These are phyloP conservation scores for Sebastes umbrosus DNA, from an alignment of 2,797 vertebrate species.

Conservation along the genomic window DNA sequence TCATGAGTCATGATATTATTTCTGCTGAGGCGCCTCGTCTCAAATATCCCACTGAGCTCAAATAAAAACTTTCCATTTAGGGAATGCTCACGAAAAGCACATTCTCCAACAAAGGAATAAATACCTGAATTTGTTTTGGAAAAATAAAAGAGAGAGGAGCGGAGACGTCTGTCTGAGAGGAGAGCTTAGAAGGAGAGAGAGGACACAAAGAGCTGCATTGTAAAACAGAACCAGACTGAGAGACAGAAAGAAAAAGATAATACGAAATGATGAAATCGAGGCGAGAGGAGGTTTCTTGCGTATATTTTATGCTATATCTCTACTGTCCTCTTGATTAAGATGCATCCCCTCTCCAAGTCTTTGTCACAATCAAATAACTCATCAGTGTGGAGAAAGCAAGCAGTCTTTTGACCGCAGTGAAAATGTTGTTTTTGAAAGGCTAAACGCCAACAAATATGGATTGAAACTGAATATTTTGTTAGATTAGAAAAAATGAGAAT, in stretches of 20 bases:
- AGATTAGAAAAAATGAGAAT: no score
- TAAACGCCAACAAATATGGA: no score
- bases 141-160: not conserved
- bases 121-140: conserved; percentile 9
- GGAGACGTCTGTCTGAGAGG: not conserved
- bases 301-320: not conserved
- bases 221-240: not conserved
- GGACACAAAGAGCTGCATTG: not conserved
- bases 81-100: not conserved
- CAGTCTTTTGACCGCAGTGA: no score
- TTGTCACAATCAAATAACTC: not conserved
- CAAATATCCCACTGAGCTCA: not conserved
- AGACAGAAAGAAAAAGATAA: not conserved
- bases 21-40: not conserved
- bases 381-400: no score
- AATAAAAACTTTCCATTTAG: conserved; percentile 11
- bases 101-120: not conserved
- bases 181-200: not conserved
- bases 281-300: not conserved
- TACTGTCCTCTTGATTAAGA: not conserved
- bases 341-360: not conserved
- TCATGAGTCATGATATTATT: conserved; percentile 8
- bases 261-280: not conserved
- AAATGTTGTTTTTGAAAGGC: no score
- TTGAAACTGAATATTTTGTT: no score